Percentiles rank a stretch among this genome's conserved stretches.
These are phyloP conservation scores for Cyclura pinguis DNA, from an alignment of 2,797 vertebrate species.

Conservation along the genomic window DNA sequence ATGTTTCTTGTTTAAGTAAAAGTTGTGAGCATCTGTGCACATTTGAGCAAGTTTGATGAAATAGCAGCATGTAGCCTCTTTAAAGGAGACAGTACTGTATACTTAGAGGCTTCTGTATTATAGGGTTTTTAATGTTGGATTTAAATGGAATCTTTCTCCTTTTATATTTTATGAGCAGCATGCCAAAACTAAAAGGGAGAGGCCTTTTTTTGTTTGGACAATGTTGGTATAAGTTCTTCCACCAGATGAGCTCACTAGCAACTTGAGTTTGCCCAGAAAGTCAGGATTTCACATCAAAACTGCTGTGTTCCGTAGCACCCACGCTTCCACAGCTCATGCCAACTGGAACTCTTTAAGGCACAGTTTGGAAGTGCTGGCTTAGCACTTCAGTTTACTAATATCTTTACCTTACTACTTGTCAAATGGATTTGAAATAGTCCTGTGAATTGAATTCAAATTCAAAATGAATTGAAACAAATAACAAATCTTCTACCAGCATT, in stretches of 20 bases:
- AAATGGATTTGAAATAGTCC: neutral
- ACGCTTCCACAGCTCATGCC: conserved; percentile 58
- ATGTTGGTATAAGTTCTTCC: conserved; percentile 22
- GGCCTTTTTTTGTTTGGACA: conserved; percentile 45
- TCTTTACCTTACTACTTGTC: conserved; percentile 68
- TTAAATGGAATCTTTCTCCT: conserved; percentile 3
- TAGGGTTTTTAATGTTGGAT: conserved; percentile 17
- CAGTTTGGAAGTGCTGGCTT: conserved; percentile 55
- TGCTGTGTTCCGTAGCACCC: conserved; percentile 56
- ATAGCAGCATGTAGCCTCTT: conserved; percentile 42
- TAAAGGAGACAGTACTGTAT: conserved; percentile 37
- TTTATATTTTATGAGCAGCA: neutral
- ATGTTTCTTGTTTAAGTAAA: conserved; percentile 49
- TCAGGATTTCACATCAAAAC: conserved; percentile 58
- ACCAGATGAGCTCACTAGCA: conserved; percentile 60
- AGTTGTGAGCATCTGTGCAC: conserved; percentile 15
- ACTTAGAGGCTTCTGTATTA: conserved; percentile 23
- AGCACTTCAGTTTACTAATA: conserved; percentile 73
- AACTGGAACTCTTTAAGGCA: conserved; percentile 62
- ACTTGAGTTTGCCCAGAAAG: conserved; percentile 57
- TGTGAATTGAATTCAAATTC: neutral
- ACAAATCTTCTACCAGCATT: neutral
- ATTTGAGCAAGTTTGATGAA: conserved; percentile 55
- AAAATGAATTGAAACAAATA: neutral
- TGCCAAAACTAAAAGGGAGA: conserved; percentile 48